Conservation (phyloP, 2,797 vertebrate genomes). For the Galagoides demidoff region DNA sequence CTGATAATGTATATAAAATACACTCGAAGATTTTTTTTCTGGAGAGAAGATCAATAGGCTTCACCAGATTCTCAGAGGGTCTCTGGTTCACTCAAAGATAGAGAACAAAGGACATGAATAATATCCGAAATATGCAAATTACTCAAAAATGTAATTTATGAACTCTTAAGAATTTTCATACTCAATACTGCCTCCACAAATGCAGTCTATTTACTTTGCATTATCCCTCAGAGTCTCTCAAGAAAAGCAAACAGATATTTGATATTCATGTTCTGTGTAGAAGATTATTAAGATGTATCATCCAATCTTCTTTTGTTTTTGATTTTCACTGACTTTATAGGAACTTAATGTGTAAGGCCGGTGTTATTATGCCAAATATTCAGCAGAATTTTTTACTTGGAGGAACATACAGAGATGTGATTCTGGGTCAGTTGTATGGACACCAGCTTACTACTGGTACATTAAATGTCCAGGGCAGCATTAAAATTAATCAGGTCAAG, state of each 20-base stretch:
- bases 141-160: neutral
- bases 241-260: conserved; percentile 1
- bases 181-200: neutral
- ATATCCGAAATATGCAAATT: neutral
- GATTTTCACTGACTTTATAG: neutral
- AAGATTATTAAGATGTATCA: neutral
- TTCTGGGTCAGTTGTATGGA: neutral
- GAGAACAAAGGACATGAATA: neutral
- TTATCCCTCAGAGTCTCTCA: neutral
- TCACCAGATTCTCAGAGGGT: neutral
- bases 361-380: neutral
- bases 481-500: conserved; percentile 7
- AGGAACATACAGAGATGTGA: neutral
- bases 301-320: neutral
- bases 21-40: neutral
- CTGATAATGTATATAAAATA: neutral
- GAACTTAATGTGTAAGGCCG: neutral
- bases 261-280: neutral
- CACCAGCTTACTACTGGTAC: neutral
- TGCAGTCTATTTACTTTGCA: neutral
- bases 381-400: neutral
- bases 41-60: neutral
- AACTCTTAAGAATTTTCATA: neutral
- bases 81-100: neutral
- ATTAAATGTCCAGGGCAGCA: neutral